Base-by-base conservation (phyloP, 2,797 vertebrate species). In the Gymnopithys bicolor region DNA sequence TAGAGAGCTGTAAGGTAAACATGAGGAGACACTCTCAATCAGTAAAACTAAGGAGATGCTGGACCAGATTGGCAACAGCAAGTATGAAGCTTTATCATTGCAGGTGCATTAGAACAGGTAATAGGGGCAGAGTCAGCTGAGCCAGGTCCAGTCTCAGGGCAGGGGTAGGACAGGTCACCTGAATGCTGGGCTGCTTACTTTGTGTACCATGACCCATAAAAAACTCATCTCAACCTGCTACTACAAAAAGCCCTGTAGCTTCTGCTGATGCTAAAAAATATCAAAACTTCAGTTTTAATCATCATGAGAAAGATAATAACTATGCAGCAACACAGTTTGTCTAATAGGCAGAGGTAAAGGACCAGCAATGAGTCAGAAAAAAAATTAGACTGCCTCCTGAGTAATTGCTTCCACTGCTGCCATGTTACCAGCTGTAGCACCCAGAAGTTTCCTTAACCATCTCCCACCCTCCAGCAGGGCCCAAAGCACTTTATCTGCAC, bases 401-500 rank as follows among this genome's bases (percentile, higher is more conserved):
- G 79, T 90, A 94, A 96, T 64, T 91, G 52, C 84, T 94, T 85
- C 85, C 53, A 79, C 35, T 71, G 56, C 49, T 87, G 60, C 48
- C n/a, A 37, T 7, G 0, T 62, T 93, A 52, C 39, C 9, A 3
- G 60, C 78, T 79, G 37, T 15, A 87, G 85, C n/a, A 70, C 37
- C 28, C 10, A 56, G 94, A 92, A 89, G 86, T 95, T 97, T 93
- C 84, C 95, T 97, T 62, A 74, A 70, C 32, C 9, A 33, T 92
- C 83, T 95, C 81, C 84, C 56, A 83, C 13, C 48, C 62, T 64
- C 24, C 41, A 77, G 60, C 74, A 93, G 28, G 19, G 63, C 62
- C 48, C 30, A 59, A 67, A 78, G 63, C 51, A 67, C 51, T 89
- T 92, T 32, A 81, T 83, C 48, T 92, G 69, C 45, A 46, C 39